Evolutionary conservation across 2,113 vertebrate species (phyloP).

Genomic region (Steatornis caripensis): DNA sequence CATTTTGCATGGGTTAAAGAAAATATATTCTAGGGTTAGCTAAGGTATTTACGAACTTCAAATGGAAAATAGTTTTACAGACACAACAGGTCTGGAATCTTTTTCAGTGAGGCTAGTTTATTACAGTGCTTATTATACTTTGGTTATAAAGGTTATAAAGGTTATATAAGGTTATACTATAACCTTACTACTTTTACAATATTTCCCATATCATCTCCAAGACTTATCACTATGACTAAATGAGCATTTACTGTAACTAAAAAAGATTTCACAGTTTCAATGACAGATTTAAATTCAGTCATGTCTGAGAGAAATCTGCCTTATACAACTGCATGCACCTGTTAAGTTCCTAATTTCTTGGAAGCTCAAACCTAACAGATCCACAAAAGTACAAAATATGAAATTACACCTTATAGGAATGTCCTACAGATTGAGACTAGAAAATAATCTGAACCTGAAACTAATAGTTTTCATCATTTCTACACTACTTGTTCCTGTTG

Average conservation of each 20-base stretch:
- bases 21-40: not conserved
- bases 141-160: too few relatives aligned
- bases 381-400: not conserved
- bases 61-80: not conserved
- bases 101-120: not conserved
- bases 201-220: not conserved
- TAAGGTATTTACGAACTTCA: not conserved
- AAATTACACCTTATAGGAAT: not conserved
- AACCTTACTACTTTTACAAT: not conserved
- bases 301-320: not conserved
- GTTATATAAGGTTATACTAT: too few relatives aligned
- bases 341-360: not conserved
- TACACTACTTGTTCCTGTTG: rapidly evolving
- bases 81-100: not conserved
- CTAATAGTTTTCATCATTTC: not conserved
- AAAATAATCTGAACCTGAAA: not conserved
- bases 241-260: not conserved
- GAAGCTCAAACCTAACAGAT: not conserved
- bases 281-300: not conserved
- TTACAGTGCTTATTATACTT: not conserved
- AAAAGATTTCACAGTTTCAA: not conserved
- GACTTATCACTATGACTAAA: not conserved
- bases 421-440: not conserved
- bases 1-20: not conserved
- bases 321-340: not conserved